phyloP scores from a whole-genome alignment of 2,113 vertebrate species.

The Trichechus manatus region DNA sequence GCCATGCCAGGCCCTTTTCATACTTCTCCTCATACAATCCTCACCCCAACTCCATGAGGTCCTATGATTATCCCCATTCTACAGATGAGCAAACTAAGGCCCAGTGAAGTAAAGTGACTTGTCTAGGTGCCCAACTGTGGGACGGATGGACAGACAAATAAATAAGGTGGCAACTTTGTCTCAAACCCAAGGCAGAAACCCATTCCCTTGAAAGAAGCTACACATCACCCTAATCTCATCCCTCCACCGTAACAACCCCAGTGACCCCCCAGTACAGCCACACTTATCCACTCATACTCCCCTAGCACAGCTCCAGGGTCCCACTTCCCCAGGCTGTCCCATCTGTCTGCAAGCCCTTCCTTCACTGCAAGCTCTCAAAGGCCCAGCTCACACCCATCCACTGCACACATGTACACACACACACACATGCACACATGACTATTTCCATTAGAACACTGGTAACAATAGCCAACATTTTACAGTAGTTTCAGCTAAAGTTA shows the following conservation, averaged over 20 bases:
- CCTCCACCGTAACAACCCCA: neutral
- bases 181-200: constrained; percentile 10
- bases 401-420: neutral
- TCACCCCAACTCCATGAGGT: neutral
- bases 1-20: neutral
- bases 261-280: neutral
- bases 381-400: neutral
- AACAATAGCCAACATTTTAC: neutral
- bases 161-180: neutral
- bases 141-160: neutral
- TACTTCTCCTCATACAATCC: neutral
- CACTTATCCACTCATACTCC: neutral
- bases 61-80: neutral
- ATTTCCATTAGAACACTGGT: neutral
- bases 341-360: neutral
- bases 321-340: neutral
- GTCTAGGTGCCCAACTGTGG: neutral
- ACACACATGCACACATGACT: neutral
- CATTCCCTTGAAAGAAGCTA: neutral
- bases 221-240: neutral
- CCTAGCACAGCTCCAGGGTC: neutral
- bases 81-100: neutral
- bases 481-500: neutral
- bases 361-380: neutral
- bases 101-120: neutral